These are phyloP conservation scores for Luehdorfia chinensis DNA, from an alignment of 1,140 invertebrate genomes.

Conservation along the genomic window DNA sequence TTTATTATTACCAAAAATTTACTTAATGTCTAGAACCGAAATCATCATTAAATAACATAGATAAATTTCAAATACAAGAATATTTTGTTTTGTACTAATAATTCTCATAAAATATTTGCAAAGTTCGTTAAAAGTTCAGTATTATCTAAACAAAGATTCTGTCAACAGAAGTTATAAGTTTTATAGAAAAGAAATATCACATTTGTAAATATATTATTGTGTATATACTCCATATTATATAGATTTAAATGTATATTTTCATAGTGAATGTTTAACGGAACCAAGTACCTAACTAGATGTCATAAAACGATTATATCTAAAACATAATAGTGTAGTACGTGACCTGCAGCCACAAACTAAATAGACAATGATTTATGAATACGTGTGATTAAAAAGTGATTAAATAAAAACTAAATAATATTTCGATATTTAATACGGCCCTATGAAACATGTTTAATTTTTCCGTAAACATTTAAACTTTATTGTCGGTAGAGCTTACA, in stretches of 20 bases:
- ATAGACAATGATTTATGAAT: constrained; percentile 19
- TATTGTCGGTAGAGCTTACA: constrained; percentile 64
- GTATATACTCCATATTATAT: constrained; percentile 41
- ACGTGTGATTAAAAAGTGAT: constrained; percentile 35
- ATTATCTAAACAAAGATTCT: no score
- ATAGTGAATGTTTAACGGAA: constrained; percentile 73
- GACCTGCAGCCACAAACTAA: constrained; percentile 20
- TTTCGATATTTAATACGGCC: constrained; percentile 4
- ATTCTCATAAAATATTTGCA: no score
- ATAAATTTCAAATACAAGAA: no score
- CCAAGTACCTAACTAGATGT: constrained; percentile 69
- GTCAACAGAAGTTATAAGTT: constrained; percentile 20
- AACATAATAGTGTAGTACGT: constrained; percentile 15
- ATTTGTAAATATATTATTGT: constrained; percentile 59
- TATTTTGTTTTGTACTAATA: no score
- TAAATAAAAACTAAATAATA: no score
- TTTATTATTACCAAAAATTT: no score
- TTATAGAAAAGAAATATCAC: constrained; percentile 36
- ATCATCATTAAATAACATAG: no score
- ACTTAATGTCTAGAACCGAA: no score
- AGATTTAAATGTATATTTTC: constrained; percentile 72
- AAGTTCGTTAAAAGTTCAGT: no score
- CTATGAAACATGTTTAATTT: neutral
- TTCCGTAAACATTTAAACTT: constrained; percentile 23
- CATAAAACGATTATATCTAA: constrained; percentile 27